Base-by-base conservation (phyloP, 92 coral and sea anemone genomes). In the Isaurus tuberculatus region DNA sequence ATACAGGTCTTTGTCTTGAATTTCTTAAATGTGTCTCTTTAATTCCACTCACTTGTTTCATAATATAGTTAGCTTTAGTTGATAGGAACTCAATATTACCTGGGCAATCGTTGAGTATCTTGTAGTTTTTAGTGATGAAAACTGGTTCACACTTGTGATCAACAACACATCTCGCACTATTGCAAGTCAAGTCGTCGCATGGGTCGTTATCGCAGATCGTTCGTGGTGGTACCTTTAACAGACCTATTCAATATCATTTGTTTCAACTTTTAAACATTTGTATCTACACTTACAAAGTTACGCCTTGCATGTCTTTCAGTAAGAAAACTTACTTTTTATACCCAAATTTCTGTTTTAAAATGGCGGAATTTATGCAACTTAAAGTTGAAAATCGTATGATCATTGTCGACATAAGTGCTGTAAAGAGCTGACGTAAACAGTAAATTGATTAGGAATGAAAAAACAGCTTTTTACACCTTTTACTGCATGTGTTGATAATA, bases 141-240 rank as follows among this genome's bases (percentile, higher is more conserved):
- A 90, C 89, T 27, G 98, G 91, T 61, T 74, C 86, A 75, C 98
- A 95, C 33, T 75, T 66, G 72, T 88, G 83, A 71, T 93, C 95
- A 20, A 90, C 85, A 67, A 95, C 86, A 70, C 98, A 95, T 44
- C 83, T 92, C 58, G 95, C 95, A 42, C 61, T 73, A 57, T 83
- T 74, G 60, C 98, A 95, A 28, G 90, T 70, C 72, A 80, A 81
- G 73, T 85, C 90, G 23, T 87, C 90, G 74, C 98, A 95, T 15
- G 98, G 98, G 86, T 95, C 92, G 16, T 31, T 82, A 49, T 92
- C 91, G 48, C 98, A 95, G 23, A 89, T 82, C 23, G 57, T 11
- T 28, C 57, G 31, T 11, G 97, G 98, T 36, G 90, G 94, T 51
- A 92, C 91, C 74, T 89, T 93, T 9, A 91, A 80, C 72, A 93